phyloP scores from a whole-genome alignment of 2,888 invertebrate species.

The Drosophila nr. fundita region DNA sequence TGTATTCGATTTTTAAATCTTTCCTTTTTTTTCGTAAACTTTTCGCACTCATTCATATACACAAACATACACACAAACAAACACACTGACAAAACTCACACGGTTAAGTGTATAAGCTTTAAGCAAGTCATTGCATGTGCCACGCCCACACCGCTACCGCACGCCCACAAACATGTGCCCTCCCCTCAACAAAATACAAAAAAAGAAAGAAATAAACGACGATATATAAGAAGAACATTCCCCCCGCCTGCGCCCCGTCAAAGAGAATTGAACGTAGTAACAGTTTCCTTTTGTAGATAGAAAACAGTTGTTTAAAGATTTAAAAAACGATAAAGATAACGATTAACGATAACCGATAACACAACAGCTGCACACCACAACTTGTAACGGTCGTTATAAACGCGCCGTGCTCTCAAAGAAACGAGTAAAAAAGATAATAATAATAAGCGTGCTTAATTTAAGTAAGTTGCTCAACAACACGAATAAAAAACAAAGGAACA shows the following conservation, averaged over 20 bases:
- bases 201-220: conserved; percentile 4
- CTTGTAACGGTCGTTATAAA: conserved; percentile 70
- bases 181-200: conserved; percentile 3
- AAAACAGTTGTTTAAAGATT: conserved; percentile 63
- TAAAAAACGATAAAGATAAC: conserved; percentile 51
- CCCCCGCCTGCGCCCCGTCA: conserved; percentile 46
- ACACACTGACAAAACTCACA: conserved; percentile 24
- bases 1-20: conserved; percentile 30
- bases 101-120: conserved; percentile 63
- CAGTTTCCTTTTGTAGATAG: conserved; percentile 75
- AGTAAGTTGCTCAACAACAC: conserved; percentile 64
- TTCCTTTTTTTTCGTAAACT: neutral
- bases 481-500: conserved; percentile 1
- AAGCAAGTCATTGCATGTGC: conserved; percentile 76
- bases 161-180: conserved; percentile 20
- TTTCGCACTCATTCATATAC: conserved; percentile 21
- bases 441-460: conserved; percentile 57
- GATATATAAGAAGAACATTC: conserved; percentile 39
- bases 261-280: conserved; percentile 60
- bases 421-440: conserved; percentile 68
- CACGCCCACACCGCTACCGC: conserved; percentile 50
- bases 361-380: conserved; percentile 44
- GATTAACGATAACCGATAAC: conserved; percentile 40
- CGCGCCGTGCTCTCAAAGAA: conserved; percentile 65
- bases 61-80: conserved; percentile 5